These are phyloP conservation scores for Palythoa grandis DNA, from an alignment of 92 coral and sea anemone genomes.

Conservation along the genomic window DNA sequence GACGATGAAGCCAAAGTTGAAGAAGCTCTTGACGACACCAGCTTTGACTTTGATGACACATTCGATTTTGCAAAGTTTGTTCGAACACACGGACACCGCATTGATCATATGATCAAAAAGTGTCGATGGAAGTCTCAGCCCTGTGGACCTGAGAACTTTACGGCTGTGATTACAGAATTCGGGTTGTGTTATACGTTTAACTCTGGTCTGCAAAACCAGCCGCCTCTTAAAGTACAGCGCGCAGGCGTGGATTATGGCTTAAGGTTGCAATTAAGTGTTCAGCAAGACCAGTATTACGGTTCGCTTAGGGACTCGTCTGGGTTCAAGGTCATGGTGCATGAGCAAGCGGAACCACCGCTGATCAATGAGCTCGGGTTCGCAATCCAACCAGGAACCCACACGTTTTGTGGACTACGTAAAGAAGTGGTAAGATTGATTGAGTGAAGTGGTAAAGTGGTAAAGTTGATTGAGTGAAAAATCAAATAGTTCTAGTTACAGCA, in stretches of 20 bases:
- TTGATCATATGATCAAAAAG: conserved; percentile 98
- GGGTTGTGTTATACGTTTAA: conserved; percentile 97
- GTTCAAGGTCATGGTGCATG: conserved; percentile 99
- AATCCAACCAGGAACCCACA: conserved; percentile 98
- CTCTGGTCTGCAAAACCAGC: conserved; percentile 86
- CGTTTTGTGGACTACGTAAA: conserved; percentile 95
- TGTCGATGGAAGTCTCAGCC: conserved; percentile 98
- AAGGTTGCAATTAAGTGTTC: conserved; percentile 90
- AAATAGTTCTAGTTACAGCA: no score
- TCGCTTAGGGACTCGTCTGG: conserved; percentile 96
- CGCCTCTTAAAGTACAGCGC: conserved; percentile 85
- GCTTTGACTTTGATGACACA: conserved; percentile 82
- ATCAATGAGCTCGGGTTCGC: conserved; percentile 98
- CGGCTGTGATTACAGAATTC: conserved; percentile 97
- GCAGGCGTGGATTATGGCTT: conserved; percentile 98
- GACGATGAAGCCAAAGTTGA: conserved; percentile 81
- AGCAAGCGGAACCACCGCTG: conserved; percentile 98
- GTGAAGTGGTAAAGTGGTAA: no score
- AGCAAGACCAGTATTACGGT: conserved; percentile 97
- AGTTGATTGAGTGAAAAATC: no score
- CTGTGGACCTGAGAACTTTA: conserved; percentile 97
- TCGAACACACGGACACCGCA: conserved; percentile 97
- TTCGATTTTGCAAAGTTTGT: conserved; percentile 97
- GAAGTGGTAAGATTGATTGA: conserved; percentile 81
- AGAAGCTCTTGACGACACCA: conserved; percentile 76